Evolutionary conservation across 2,888 invertebrate genomes (phyloP), one percentile per base, ranked within the genome.

Genomic region (Dilophus febrilis): DNA sequence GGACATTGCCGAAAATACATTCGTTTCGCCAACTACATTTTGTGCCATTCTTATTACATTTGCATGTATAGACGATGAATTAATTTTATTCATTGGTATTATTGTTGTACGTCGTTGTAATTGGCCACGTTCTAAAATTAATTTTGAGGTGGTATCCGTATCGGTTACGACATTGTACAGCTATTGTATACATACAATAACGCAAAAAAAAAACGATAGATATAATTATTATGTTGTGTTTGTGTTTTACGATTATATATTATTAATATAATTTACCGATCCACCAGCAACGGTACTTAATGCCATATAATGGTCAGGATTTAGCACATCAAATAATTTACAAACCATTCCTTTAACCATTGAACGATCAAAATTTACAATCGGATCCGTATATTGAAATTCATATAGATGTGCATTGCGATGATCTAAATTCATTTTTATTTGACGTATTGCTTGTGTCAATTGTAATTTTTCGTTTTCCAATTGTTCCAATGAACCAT

Each of bases 111-210:
- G 72, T 14, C 72, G 65, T 56, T 77, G 77, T 43, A 97, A 66
- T 48, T 81, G 71, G 1, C 92, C 92, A 44, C 71, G 70, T 61
- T 88, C 74, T 41, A 98, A 67, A 45, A 98, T 66, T 55, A 78
- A 71, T 59, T 88, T 90, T 51, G 84, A 81, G 0, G 87, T 85
- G 39, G 68, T 65, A 54, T 91, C 90, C 34, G 77, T 80, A 54
- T 92, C 87, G 28, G 91, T 87, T 37, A 95, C 79, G 42, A 94
- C 80, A 64, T 91, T 86, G 64, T 80, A 88, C 19, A 95, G 59
- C 87, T 92, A 57, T 34, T 64, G n/a, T n/a, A n/a, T n/a, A n/a
- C n/a, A n/a, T n/a, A n/a, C n/a, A 46, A 26, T 34, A 39, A 38
- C 38, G 41, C n/a, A n/a, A n/a, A n/a, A n/a, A 38, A 26, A 43